These are phyloP conservation scores for Copidosoma aretas DNA, from an alignment of 2,888 invertebrate species.

Conservation along the genomic window DNA sequence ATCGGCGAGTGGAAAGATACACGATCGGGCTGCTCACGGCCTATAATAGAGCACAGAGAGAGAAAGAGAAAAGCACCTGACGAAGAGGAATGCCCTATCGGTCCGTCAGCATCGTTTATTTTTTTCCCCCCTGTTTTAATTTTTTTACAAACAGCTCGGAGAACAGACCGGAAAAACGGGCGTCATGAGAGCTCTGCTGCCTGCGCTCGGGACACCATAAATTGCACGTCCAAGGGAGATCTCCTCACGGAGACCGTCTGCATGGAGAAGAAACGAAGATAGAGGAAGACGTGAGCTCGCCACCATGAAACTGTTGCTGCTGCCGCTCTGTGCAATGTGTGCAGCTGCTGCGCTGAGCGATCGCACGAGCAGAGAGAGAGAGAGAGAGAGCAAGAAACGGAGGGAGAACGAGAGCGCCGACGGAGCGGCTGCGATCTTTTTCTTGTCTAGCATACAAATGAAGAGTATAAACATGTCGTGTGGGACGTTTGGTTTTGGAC, in stretches of 20 bases:
- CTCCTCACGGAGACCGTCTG: neutral
- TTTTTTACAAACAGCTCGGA: neutral
- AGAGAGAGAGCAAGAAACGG: too few relatives aligned
- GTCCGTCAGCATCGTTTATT: neutral
- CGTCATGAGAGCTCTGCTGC: neutral
- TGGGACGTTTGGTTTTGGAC: neutral
- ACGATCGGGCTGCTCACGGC: neutral
- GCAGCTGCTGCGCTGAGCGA: neutral
- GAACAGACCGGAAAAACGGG: neutral
- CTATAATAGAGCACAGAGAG: neutral
- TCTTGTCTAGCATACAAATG: neutral
- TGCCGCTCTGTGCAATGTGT: neutral
- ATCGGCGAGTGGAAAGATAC: neutral
- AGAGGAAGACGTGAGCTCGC: slow-evolving; percentile 34
- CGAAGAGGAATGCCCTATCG: neutral
- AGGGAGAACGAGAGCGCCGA: too few relatives aligned
- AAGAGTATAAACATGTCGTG: neutral
- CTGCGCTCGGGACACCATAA: neutral
- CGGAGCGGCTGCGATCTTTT: too few relatives aligned
- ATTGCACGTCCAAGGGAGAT: neutral
- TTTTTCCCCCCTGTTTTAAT: neutral
- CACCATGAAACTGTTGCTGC: slow-evolving; percentile 16
- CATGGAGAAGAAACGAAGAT: slow-evolving; percentile 15
- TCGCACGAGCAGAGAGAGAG: too few relatives aligned
- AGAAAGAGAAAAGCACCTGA: neutral